These are phyloP conservation scores for Drosophila lini DNA, from an alignment of 1,140 invertebrate species.

Conservation along the genomic window DNA sequence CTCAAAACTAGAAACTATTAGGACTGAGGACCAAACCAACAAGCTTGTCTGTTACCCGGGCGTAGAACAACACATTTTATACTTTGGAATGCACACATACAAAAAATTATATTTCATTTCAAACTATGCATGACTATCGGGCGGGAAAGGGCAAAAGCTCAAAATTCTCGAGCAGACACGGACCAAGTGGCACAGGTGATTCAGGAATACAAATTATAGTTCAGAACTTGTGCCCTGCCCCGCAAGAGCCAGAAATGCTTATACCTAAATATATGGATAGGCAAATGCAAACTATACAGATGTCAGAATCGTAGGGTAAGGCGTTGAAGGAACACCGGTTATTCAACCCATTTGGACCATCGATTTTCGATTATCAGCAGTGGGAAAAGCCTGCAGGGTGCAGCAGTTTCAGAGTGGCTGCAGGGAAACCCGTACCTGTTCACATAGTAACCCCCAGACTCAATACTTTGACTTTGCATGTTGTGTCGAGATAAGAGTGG, in stretches of 20 bases:
- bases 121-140: not conserved
- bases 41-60: not conserved
- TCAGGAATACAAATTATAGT: constrained; percentile 50
- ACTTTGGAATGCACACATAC: constrained; percentile 31
- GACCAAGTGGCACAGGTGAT: constrained; percentile 6
- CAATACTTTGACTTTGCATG: constrained; percentile 39
- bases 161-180: not conserved
- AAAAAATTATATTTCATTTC: constrained; percentile 2
- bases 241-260: not conserved
- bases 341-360: constrained; percentile 52
- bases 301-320: constrained; percentile 37
- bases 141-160: not conserved
- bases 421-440: constrained; percentile 35
- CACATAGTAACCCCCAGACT: not conserved
- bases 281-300: constrained; percentile 48
- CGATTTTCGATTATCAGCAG: constrained; percentile 66
- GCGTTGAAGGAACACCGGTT: constrained; percentile 18
- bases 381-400: constrained; percentile 12
- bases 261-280: constrained; percentile 8
- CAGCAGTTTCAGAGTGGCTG: constrained; percentile 16
- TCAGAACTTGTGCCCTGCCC: constrained; percentile 13
- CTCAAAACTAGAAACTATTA: constrained; percentile 8
- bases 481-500: constrained; percentile 51
- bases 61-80: not conserved
- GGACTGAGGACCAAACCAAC: not conserved